These are phyloP conservation scores for Tethea ocularis DNA, from an alignment of 2,888 invertebrate species.

Conservation along the genomic window DNA sequence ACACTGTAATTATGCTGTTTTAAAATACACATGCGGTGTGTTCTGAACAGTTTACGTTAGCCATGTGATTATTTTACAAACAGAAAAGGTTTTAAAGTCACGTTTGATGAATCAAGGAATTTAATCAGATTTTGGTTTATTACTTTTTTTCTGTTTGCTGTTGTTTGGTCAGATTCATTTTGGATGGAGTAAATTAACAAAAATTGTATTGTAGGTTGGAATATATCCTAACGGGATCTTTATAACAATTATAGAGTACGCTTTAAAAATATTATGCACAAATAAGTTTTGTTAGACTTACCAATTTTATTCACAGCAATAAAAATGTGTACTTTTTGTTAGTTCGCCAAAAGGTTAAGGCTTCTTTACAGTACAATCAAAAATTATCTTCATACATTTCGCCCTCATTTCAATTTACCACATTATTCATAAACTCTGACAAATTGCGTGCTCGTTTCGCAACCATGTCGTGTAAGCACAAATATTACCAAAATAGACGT, in stretches of 20 bases:
- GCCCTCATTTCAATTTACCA: conserved; percentile 17
- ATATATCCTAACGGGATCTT: no score
- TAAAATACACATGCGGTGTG: conserved; percentile 36
- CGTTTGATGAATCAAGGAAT: conserved; percentile 42
- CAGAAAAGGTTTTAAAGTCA: conserved; percentile 56
- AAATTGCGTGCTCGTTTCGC: conserved; percentile 4
- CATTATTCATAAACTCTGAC: conserved; percentile 19
- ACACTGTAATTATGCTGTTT: conserved; percentile 28
- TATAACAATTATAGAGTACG: no score
- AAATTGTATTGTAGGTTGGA: not conserved
- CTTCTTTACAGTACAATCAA: not conserved
- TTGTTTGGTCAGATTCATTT: conserved; percentile 27
- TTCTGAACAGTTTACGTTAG: conserved; percentile 40
- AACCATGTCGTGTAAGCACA: conserved; percentile 6
- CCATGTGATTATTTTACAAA: conserved; percentile 66
- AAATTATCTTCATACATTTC: no score
- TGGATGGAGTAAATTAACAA: conserved; percentile 1
- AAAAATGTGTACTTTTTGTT: not conserved
- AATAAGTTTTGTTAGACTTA: no score
- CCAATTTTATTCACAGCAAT: not conserved
- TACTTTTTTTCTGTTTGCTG: conserved; percentile 32
- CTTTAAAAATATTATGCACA: no score
- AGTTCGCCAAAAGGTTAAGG: not conserved
- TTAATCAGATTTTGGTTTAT: conserved; percentile 49
- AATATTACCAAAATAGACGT: not conserved